Evolutionary conservation across 2,113 vertebrate genomes (phyloP).

Genomic region (Pteronura brasiliensis): DNA sequence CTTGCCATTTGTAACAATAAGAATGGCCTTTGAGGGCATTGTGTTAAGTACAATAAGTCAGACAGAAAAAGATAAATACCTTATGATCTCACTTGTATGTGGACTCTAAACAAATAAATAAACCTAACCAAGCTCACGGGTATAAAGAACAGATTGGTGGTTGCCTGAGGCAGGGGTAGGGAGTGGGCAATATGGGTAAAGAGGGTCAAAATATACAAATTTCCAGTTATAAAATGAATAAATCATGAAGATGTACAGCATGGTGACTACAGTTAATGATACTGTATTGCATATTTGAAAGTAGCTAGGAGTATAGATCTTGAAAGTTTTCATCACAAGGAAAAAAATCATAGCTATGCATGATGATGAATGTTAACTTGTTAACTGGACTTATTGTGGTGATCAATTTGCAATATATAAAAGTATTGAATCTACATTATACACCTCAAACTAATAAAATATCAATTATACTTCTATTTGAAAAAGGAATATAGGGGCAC

Average conservation of each 20-base stretch:
- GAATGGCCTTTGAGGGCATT: background rate
- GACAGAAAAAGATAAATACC: background rate
- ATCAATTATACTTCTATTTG: background rate
- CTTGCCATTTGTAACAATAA: background rate
- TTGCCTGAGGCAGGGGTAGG: background rate
- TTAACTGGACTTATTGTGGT: background rate
- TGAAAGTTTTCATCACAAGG: background rate
- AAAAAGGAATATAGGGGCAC: background rate
- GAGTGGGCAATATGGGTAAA: background rate
- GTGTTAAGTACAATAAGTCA: background rate
- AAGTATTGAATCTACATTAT: background rate
- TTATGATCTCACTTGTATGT: background rate
- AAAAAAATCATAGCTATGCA: background rate
- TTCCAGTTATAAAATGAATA: background rate
- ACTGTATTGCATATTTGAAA: background rate
- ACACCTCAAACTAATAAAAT: background rate
- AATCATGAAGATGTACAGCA: background rate
- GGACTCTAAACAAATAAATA: background rate
- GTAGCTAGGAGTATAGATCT: background rate
- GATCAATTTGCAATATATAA: background rate
- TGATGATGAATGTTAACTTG: background rate
- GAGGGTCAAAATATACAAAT: background rate
- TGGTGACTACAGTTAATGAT: background rate
- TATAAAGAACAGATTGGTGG: background rate
- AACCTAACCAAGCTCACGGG: background rate